Base-by-base conservation (phyloP, 2,797 vertebrate species). In the Anguilla marmorata region DNA sequence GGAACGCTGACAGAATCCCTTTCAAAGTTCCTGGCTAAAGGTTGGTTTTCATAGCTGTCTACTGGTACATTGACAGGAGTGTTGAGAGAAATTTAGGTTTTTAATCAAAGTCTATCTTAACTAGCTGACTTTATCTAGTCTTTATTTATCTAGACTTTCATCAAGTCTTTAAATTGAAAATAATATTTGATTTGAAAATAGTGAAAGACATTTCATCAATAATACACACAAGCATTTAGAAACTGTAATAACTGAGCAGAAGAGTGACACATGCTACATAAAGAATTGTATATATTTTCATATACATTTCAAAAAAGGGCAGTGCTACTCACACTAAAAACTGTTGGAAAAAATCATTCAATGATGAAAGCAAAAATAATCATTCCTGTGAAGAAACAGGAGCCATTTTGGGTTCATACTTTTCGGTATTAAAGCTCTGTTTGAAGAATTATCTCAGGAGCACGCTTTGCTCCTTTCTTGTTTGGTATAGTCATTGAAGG, bases 401-500 rank as follows among this genome's bases (percentile, higher is more conserved):
- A 52, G 41, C 33, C 33, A 86, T 41, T 37, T 66, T 9, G 52
- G 41, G 33, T 69, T 86, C 52, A 37, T 27, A 41, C 85, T 88
- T 79, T 85, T 79, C 54, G 21, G 45, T 45, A 79, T 83, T 86
- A 83, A 69, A 80, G 79, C 45, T n/a, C 45, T 30, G 76, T 79
- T 82, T 86, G 33, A 58, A 56, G 88, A 88, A 86, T 79, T 86
- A 84, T 89, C 48, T 41, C 21, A 48, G 74, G 66, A 87, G 69
- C 86, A 54, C 58, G 52, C 60, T 86, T 84, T 30, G 54, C 24
- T 84, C 63, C 52, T 84, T 30, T 84, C 76, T 83, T 52, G 60
- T 88, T 88, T 84, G 76, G 80, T 89, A n/a, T 84, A 86, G 84
- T 86, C 48, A 83, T 56, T 72, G 41, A 45, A 82, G 82, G 24